Percentiles rank a stretch among this genome's conserved stretches.
phyloP scores from a whole-genome alignment of 2,888 invertebrate species.

The Lamproptera curius region DNA sequence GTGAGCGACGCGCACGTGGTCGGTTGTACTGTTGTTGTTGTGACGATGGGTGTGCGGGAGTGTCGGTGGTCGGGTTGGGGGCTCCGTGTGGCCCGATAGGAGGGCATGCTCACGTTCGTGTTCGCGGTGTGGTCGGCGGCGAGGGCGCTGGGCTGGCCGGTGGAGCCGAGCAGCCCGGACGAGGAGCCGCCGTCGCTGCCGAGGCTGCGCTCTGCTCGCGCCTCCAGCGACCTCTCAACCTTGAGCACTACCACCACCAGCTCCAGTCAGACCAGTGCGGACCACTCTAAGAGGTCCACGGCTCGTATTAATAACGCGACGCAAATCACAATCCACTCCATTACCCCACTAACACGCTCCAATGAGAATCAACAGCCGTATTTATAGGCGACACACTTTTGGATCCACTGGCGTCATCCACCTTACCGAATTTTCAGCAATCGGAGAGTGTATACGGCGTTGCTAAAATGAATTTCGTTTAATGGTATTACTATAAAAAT shows the following conservation, averaged over 20 bases:
- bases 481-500: too few relatives aligned
- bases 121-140: constrained; percentile 81
- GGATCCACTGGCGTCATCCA: too few relatives aligned
- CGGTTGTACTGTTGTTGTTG: constrained; percentile 37
- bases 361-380: too few relatives aligned
- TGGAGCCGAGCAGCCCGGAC: constrained; percentile 55
- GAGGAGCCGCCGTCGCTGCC: constrained; percentile 66
- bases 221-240: constrained; percentile 71
- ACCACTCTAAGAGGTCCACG: constrained; percentile 67
- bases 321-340: too few relatives aligned
- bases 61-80: constrained; percentile 51
- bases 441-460: too few relatives aligned
- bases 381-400: too few relatives aligned
- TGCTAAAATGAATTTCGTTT: too few relatives aligned
- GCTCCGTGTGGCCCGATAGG: constrained; percentile 54
- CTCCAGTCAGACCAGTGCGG: constrained; percentile 68
- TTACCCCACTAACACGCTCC: too few relatives aligned
- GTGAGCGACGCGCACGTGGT: constrained; percentile 17
- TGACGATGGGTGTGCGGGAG: constrained; percentile 52
- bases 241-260: constrained; percentile 71
- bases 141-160: constrained; percentile 76
- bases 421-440: too few relatives aligned
- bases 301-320: constrained; percentile 24
- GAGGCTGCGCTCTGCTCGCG: constrained; percentile 67
- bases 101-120: constrained; percentile 79